Evolutionary conservation across 2,888 invertebrate species (phyloP), one percentile per base, ranked within the genome.

Genomic region (Choristoneura rosaceana): DNA sequence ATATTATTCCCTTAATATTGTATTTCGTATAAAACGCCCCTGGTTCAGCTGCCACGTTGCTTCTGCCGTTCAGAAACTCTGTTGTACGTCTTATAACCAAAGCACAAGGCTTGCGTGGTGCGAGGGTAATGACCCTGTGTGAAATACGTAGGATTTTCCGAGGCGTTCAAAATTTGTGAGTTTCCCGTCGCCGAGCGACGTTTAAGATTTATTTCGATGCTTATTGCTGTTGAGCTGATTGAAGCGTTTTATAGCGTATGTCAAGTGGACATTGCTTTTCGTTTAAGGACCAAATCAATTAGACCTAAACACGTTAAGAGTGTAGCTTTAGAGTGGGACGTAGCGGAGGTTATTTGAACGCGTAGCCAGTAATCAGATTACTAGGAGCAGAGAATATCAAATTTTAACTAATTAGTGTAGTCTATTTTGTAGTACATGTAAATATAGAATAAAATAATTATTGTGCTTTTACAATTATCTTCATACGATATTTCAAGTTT

Each of bases 1-100:
- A 87, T 84, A 87, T 85, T 81, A 83, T 83, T 81, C 82, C 76
- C 78, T 82, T 85, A 83, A 86, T 86, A 88, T 85, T 79, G 74
- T 79, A 78, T 78, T 81, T 76, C 68, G 80, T 77, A 81, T 81
- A 79, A 80, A 80, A 79, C 76, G 78, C 77, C 76, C 70, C 76
- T 68, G 67, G 74, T 70, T 75, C 66, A 63, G 25, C 38, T 45
- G 38, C 73, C 59, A 73, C 10, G 47, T 34, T 60, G 52, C 33
- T n/a, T 33, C 9, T 50, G 17, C 73, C 7, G 41, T 17, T n/a
- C 14, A n/a, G 1, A n/a, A 52, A 52, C 2, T 2, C 7, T 7
- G 8, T 12, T 15, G 14, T 17, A 17, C 9, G 17, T 50, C 68
- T 38, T 73, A 45, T 15, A 8, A 9, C 64, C 15, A 14, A 3